phyloP scores from a whole-genome alignment of 1,140 invertebrate genomes.

The Aethina tumida region DNA sequence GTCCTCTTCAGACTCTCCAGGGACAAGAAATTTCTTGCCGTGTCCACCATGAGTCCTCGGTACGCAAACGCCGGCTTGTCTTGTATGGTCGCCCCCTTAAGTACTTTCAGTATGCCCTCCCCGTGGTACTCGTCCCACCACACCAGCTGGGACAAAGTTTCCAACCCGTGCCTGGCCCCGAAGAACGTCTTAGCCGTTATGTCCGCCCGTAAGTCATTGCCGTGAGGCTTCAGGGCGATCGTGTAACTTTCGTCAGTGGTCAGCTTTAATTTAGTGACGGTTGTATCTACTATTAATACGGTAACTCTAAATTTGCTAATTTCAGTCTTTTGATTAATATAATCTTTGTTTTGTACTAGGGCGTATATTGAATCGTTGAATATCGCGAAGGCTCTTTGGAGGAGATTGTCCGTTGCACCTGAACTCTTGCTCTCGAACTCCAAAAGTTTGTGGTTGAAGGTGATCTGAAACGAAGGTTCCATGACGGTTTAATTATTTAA shows the following conservation, averaged over 20 bases:
- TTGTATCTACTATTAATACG: slow-evolving; percentile 37
- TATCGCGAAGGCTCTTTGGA: slow-evolving; percentile 38
- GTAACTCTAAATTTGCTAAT: slow-evolving; percentile 41
- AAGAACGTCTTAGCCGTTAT: slow-evolving; percentile 62
- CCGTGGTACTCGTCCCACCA: slow-evolving; percentile 60
- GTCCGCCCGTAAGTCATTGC: slow-evolving; percentile 44
- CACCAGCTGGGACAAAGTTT: slow-evolving; percentile 69
- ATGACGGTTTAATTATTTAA: no score
- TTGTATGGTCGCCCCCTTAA: slow-evolving; percentile 41
- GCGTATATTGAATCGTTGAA: slow-evolving; percentile 40
- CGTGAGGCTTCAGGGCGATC: slow-evolving; percentile 44
- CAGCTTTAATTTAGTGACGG: slow-evolving; percentile 46
- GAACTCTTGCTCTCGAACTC: slow-evolving; percentile 34
- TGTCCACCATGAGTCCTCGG: slow-evolving; percentile 67
- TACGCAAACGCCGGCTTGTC: slow-evolving; percentile 52
- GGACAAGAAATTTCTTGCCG: slow-evolving; percentile 64
- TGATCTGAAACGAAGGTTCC: no score
- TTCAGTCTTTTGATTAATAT: slow-evolving; percentile 29
- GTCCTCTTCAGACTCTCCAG: slow-evolving; percentile 54
- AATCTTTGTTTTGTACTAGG: slow-evolving; percentile 29
- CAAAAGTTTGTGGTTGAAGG: slow-evolving; percentile 36
- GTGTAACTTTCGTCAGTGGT: slow-evolving; percentile 67
- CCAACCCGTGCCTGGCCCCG: slow-evolving; percentile 67
- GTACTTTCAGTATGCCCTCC: slow-evolving; percentile 46
- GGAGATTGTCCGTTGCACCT: slow-evolving; percentile 24